Base-by-base conservation (phyloP, 1,140 invertebrate species). In the Drosophila micromelanica region DNA sequence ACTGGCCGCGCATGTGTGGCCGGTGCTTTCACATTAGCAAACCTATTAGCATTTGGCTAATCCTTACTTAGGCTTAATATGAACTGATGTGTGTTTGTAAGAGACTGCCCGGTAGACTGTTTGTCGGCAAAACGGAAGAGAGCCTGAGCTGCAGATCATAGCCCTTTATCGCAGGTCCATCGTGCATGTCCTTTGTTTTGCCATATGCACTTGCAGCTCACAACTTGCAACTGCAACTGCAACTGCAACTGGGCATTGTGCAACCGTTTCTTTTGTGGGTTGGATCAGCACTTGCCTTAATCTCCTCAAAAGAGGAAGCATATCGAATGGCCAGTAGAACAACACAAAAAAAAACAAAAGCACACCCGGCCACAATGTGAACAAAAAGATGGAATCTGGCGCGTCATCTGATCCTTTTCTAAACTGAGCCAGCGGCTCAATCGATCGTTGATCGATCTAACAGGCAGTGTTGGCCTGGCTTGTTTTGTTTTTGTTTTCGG, bases 1-100 rank as follows among this genome's bases (percentile, higher is more conserved):
- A 9, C 23, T 74, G 45, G 74, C 35, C 38, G 38, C 49, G 38
- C 45, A 37, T 64, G 64, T 61, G 75, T 67, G 60, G 71, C 52
- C 69, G 43, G 17, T 68, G 76, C 76, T 76, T 76, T 73, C 76
- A 78, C 57, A 76, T 76, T 73, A 72, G 68, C 73, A 63, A 76
- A 52, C 56, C 80, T 77, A 86, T 85, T 85, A 85, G 77, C 77
- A 85, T 87, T 89, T 62, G 82, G 84, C 61, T 87, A 73, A 87
- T 76, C 82, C 68, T 67, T 72, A 78, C 75, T 87, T 87, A 87
- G 75, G 72, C 52, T 63, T 75, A 72, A 87, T 85, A 42, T 57
- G 46, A 20, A 23, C 11, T 17, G 17, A 27, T n/a, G 23, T 1
- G 23, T 27, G 23, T 27, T 1, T 6, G 27, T 23, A 23, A 23